These are phyloP conservation scores for Euplexia lucipara DNA, from an alignment of 2,888 invertebrate species.

Conservation along the genomic window DNA sequence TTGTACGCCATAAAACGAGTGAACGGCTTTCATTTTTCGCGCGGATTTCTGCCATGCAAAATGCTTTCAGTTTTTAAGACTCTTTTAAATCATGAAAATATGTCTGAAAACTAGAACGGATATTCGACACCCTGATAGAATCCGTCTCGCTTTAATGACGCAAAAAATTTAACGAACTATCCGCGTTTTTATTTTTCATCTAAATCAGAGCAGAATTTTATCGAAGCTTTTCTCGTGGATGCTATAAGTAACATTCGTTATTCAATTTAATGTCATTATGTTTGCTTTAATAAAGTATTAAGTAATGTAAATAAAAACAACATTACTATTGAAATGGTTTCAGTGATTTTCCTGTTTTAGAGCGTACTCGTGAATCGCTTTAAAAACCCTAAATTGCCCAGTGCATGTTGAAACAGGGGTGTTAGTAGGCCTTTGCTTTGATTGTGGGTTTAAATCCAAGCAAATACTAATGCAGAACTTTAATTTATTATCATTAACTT, in stretches of 20 bases:
- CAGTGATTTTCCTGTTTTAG: not conserved
- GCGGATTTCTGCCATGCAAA: not conserved
- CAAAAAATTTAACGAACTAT: conserved; percentile 46
- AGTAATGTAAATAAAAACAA: not conserved
- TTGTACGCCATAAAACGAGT: not conserved
- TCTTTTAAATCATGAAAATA: conserved; percentile 12
- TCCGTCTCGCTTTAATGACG: conserved; percentile 38
- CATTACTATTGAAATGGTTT: not conserved
- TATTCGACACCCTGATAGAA: conserved; percentile 18
- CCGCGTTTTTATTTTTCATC: conserved; percentile 1
- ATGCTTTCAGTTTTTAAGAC: not conserved
- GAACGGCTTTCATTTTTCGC: not conserved
- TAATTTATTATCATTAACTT: no score
- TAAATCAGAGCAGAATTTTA: conserved; percentile 9
- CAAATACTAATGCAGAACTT: no score
- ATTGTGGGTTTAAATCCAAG: no score
- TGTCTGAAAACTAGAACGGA: conserved; percentile 22
- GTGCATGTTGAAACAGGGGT: no score
- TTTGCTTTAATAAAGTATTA: conserved; percentile 5
- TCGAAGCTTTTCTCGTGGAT: conserved; percentile 5
- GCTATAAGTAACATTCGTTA: conserved; percentile 7
- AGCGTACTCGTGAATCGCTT: no score
- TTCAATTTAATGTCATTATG: conserved; percentile 18
- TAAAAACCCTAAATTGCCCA: not conserved
- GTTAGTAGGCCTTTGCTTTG: no score